Percentiles rank a stretch among this genome's conserved stretches.
Conservation (phyloP, 2,113 vertebrate species). For the Oncorhynchus keta region DNA sequence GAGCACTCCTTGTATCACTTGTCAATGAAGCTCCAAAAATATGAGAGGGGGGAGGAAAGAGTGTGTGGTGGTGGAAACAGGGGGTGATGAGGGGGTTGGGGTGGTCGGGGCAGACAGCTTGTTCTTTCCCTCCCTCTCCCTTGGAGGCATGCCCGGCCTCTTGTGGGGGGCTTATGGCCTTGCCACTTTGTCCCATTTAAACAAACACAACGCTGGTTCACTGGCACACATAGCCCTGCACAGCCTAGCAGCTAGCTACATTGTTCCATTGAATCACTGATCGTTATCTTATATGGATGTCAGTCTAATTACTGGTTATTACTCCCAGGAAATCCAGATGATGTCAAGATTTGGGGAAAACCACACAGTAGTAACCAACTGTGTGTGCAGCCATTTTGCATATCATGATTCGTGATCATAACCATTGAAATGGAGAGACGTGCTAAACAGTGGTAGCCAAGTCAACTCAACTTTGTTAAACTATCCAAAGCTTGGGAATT, state of each 20-base stretch:
- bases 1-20: conserved; percentile 63
- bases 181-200: conserved; percentile 3
- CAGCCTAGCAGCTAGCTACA: not conserved
- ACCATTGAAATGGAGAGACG: no score
- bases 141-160: not conserved
- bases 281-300: not conserved
- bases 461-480: no score
- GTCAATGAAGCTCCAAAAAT: conserved; percentile 44
- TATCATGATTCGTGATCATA: no score
- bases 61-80: not conserved
- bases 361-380: no score
- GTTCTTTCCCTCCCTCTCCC: not conserved
- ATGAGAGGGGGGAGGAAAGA: conserved; percentile 18
- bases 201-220: not conserved
- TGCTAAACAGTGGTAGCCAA: no score
- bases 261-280: not conserved
- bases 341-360: not conserved
- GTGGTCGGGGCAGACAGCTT: not conserved
- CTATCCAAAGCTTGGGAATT: no score
- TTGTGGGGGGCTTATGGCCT: not conserved
- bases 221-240: not conserved
- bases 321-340: not conserved
- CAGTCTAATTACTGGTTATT: not conserved
- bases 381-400: no score
- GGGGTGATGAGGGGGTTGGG: no score